Conservation (phyloP, 2,888 invertebrate genomes). For the Encarsia formosa region DNA sequence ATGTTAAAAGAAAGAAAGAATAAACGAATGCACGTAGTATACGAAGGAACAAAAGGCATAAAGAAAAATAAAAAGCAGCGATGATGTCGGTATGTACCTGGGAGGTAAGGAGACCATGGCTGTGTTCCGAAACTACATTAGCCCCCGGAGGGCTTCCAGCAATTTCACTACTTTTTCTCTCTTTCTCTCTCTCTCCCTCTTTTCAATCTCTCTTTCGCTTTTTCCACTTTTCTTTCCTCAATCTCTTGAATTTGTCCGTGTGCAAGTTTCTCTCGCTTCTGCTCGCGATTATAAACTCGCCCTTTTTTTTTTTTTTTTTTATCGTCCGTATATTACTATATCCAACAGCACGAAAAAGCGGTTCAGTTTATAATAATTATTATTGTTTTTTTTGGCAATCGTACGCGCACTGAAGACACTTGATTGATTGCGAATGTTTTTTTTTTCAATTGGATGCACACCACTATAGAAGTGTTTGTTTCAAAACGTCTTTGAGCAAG, state of each 20-base stretch:
- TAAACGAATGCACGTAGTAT: no score
- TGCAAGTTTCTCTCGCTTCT: conserved; percentile 6
- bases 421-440: no score
- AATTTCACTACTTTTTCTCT: conserved; percentile 27
- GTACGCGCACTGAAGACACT: no score
- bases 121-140: conserved; percentile 60
- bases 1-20: conserved; percentile 5
- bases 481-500: conserved; percentile 34
- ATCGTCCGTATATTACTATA: neutral
- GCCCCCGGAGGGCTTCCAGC: conserved; percentile 38
- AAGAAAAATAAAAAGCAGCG: conserved; percentile 33
- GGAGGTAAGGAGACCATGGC: conserved; percentile 64
- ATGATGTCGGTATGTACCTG: conserved; percentile 56
- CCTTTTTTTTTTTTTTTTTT: conserved; percentile 10
- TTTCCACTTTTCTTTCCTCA: conserved; percentile 34
- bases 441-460: no score
- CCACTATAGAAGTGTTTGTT: no score
- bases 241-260: conserved; percentile 37
- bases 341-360: no score
- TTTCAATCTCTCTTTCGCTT: conserved; percentile 17
- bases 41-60: conserved; percentile 26
- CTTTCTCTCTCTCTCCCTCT: conserved; percentile 23
- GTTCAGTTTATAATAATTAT: no score
- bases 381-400: no score
- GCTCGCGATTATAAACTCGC: neutral